Conservation (phyloP, 2,113 vertebrate genomes). For the Callipepla californica region DNA sequence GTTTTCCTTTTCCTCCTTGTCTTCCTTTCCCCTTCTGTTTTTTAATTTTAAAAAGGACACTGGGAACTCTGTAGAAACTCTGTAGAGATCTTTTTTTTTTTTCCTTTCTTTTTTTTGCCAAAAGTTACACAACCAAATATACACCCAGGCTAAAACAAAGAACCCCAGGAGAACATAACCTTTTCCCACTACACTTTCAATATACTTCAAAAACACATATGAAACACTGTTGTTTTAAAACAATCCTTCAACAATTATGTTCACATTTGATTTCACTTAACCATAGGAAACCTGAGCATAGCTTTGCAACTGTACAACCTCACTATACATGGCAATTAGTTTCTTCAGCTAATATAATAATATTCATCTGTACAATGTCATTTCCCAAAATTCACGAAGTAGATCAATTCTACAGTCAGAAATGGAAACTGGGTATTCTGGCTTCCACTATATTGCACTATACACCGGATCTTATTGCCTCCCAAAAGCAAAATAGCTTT, state of each 20-base stretch:
- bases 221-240: constrained; percentile 21
- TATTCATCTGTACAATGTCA: not conserved
- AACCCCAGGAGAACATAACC: not conserved
- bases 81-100: not conserved
- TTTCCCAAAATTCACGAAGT: not conserved
- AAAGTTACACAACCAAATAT: constrained; percentile 3
- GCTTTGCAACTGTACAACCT: not conserved
- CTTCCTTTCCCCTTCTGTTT: constrained; percentile 19
- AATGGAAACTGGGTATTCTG: constrained; percentile 11
- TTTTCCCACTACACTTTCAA: not conserved
- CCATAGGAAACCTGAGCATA: not conserved
- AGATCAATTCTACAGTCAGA: not conserved
- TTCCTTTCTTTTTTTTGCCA: not conserved
- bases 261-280: not conserved
- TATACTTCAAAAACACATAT: not conserved
- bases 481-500: constrained; percentile 17
- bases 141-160: not conserved
- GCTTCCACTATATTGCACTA: not conserved
- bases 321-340: not conserved
- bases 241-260: not conserved
- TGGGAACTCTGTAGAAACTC: not conserved
- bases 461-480: constrained; percentile 22
- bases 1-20: constrained; percentile 52
- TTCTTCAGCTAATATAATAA: not conserved
- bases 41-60: constrained; percentile 38